Conservation (phyloP, 2,888 invertebrate genomes). For the Suillia variegata region DNA sequence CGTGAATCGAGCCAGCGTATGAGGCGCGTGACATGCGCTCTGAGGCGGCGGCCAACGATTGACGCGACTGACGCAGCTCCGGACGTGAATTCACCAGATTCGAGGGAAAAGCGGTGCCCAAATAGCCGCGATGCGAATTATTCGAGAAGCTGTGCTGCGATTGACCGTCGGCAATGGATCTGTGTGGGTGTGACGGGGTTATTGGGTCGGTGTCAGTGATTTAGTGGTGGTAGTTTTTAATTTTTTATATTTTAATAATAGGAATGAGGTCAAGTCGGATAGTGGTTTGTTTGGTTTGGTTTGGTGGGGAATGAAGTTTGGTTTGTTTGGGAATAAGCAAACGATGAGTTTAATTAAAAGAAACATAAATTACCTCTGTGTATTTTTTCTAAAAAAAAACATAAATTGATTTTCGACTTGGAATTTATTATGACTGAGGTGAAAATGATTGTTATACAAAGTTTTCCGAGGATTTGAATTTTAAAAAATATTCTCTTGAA, state of each 20-base stretch:
- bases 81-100: slow-evolving; percentile 78
- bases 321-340: neutral
- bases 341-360: neutral
- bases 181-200: slow-evolving; percentile 37
- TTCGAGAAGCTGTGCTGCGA: slow-evolving; percentile 89
- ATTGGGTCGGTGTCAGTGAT: neutral
- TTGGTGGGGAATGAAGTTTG: neutral
- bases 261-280: slow-evolving; percentile 2
- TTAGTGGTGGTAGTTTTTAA: slow-evolving; percentile 7
- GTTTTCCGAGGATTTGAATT: too few species aligned
- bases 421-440: too few species aligned
- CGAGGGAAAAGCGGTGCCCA: slow-evolving; percentile 71
- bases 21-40: slow-evolving; percentile 81
- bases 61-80: slow-evolving; percentile 85
- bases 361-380: too few species aligned
- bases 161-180: slow-evolving; percentile 86
- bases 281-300: slow-evolving; percentile 12
- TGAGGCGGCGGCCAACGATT: slow-evolving; percentile 81
- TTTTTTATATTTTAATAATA: slow-evolving; percentile 5
- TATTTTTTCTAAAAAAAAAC: too few species aligned
- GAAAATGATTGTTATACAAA: too few species aligned
- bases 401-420: too few species aligned
- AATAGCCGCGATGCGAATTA: slow-evolving; percentile 75
- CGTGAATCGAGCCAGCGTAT: slow-evolving; percentile 70
- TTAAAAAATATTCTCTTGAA: too few species aligned